Base-by-base conservation (phyloP, 2,888 invertebrate genomes). In the Drosophila acutilabella region DNA sequence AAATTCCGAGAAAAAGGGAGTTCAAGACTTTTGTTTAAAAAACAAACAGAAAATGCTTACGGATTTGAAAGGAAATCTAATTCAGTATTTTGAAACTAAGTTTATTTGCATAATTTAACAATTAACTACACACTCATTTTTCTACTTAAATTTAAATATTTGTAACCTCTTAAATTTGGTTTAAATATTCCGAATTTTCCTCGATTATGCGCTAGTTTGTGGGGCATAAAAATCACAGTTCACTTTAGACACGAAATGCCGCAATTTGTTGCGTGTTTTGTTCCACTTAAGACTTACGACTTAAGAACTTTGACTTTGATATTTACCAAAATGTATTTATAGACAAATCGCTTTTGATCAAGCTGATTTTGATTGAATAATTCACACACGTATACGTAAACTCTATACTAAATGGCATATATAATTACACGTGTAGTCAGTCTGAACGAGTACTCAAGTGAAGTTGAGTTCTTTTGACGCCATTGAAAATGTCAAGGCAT, bases 281-380 rank as follows among this genome's bases (percentile, higher is more conserved):
- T 50, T 41, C 20, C 40, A 30, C 30, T 30, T 30, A 30, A 30
- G 30, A 54, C 11, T 53, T 47, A 26, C 14, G 13, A n/a, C 23
- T 23, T 8, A n/a, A 14, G 4, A 41, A 41, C 14, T 50, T 52
- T 42, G 30, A 38, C 60, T 60, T 18, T 68, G 51, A 57, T 13
- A 48, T 57, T 60, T 45, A 40, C 36, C 48, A 23, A 30, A 30
- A 58, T 53, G 51, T 59, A 64, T 67, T 66, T 65, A 71, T 70
- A 59, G 71, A 56, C 36, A 59, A 45, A 57, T 40, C 41, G 20
- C 16, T 40, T 30, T 26, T 33, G 69, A 23, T 50, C 16, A 33
- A 53, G 23, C 57, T 45, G 36, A 56, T 47, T 57, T 57, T 40
- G 56, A 56, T 60, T 26, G 51, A 50, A 70, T 52, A 41, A 40